A percentile compares a stretch with the other conserved stretches of the same genome.
phyloP scores from a whole-genome alignment of 2,888 invertebrate genomes.

The Polydrusus tereticollis region DNA sequence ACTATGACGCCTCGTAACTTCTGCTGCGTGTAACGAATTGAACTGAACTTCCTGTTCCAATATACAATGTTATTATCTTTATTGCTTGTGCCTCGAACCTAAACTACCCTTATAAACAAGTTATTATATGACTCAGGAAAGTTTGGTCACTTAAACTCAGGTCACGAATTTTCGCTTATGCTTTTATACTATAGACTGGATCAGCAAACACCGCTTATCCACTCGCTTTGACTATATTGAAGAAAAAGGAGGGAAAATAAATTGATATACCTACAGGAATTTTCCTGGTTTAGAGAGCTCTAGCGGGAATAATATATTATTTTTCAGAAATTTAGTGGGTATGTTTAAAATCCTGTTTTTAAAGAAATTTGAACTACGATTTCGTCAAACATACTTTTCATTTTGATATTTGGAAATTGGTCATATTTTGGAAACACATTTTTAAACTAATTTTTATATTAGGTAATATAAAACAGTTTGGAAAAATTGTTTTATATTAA shows the following conservation, averaged over 20 bases:
- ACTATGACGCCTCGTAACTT: background rate
- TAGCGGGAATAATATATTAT: background rate
- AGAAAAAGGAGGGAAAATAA: background rate
- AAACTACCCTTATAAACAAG: slow-evolving; percentile 34
- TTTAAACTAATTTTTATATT: too few relatives aligned
- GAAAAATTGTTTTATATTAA: too few relatives aligned
- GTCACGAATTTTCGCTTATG: slow-evolving; percentile 34
- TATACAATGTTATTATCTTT: slow-evolving; percentile 34
- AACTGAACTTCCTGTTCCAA: background rate
- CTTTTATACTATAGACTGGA: slow-evolving; percentile 28
- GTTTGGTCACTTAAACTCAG: slow-evolving; percentile 25
- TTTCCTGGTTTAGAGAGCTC: background rate
- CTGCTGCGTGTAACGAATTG: slow-evolving; percentile 18
- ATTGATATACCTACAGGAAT: background rate
- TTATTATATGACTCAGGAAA: slow-evolving; percentile 25
- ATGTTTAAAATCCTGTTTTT: too few relatives aligned
- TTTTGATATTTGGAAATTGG: too few relatives aligned
- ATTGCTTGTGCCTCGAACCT: slow-evolving; percentile 27
- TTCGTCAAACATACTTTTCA: too few relatives aligned
- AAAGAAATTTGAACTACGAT: too few relatives aligned
- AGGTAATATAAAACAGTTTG: too few relatives aligned
- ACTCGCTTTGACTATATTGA: background rate
- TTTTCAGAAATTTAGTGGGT: too few relatives aligned
- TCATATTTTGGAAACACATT: too few relatives aligned
- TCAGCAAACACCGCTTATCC: slow-evolving; percentile 19